These are phyloP conservation scores for Cotesia chilonis DNA, from an alignment of 1,140 invertebrate genomes.

Conservation along the genomic window DNA sequence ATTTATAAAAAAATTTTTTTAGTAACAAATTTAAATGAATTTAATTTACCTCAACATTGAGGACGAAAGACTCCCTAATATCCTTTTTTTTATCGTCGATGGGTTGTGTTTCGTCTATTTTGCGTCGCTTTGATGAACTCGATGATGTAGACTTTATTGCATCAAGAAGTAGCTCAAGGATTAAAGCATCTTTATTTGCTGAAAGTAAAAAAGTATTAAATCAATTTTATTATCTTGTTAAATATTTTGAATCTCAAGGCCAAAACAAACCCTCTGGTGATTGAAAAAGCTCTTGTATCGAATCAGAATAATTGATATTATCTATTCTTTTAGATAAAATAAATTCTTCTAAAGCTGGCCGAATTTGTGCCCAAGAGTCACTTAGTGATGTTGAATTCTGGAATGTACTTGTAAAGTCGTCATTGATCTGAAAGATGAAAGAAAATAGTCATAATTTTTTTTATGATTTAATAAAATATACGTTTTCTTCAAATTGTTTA, in stretches of 20 bases:
- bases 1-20: neutral
- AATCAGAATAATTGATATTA: neutral
- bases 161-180: neutral
- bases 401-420: conserved; percentile 2
- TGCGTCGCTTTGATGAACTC: neutral
- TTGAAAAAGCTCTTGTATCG: neutral
- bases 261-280: conserved; percentile 15
- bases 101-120: neutral
- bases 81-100: neutral
- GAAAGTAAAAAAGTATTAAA: conserved; percentile 2
- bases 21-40: neutral
- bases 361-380: neutral
- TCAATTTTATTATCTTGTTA: neutral
- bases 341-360: conserved; percentile 4
- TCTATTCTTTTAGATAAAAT: conserved; percentile 21
- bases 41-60: neutral
- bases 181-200: neutral
- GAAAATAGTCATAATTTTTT: neutral
- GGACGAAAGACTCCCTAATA: neutral
- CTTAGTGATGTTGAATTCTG: neutral
- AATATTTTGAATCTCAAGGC: neutral
- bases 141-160: neutral
- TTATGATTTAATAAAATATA: neutral
- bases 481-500: neutral
- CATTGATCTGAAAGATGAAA: neutral